Base-by-base conservation (phyloP, 2,113 vertebrate genomes). In the Prinia subflava region DNA sequence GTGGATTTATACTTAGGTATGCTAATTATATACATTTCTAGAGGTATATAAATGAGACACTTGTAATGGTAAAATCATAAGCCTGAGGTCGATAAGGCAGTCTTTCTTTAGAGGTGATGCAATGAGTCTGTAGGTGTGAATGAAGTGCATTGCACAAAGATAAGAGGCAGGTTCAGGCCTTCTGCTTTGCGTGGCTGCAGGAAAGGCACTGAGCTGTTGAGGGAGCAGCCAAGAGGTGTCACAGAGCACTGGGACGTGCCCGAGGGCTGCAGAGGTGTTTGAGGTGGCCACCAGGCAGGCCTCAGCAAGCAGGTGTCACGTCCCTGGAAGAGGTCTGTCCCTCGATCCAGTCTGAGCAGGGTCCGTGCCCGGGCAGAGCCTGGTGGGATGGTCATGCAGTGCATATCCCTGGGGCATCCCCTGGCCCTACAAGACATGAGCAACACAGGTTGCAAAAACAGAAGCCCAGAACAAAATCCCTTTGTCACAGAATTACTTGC, bases 361-460 rank as follows among this genome's bases (percentile, higher is more conserved):
- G 22, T 81, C 37, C 12, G 1, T 44, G 42, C 0, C 3, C 0
- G 1, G 25, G 42, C 42, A 27, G 68, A 64, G 42, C 11, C 6
- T 11, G 4, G 3, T 17, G 67, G 65, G 35, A 27, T 64, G 67
- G 41, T 49, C 7, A 10, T 35, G 49, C 14, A 49, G 49, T 41
- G 56, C 28, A 3, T 30, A 31, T 22, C 20, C 35, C 6, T 64
- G 65, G 57, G 42, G n/a, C 21, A 35, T 71, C 13, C 49, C 49
- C 13, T 27, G 25, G 76, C 31, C 50, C 50, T 56, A 18, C 21
- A 11, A 71, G 57, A 9, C 39, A 4, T 21, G 24, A 53, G 23
- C 64, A 70, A 41, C 23, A n/a, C 13, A 70, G 65, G n/a, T 2
- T 63, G n/a, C 13, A 41, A 47, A 56, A 80, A 22, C 16, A 31